Conservation (phyloP, 2,113 vertebrate species). For the Anarhynchus alexandrinus region DNA sequence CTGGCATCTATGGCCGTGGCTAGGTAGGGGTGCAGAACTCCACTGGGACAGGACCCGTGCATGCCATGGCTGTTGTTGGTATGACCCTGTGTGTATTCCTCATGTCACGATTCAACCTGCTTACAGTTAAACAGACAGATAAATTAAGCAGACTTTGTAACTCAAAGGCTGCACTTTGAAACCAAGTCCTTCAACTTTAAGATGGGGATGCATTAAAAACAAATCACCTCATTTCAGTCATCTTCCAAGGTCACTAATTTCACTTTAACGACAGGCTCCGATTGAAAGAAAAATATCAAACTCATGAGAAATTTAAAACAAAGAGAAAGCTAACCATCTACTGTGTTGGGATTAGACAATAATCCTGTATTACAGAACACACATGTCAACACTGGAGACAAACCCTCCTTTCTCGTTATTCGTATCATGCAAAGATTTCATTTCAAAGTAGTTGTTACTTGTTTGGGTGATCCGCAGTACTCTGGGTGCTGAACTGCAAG, state of each 20-base stretch:
- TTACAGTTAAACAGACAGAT: neutral
- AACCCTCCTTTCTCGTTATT: neutral
- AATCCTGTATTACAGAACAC: neutral
- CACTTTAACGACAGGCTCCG: neutral
- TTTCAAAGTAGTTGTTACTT: neutral
- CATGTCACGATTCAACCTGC: neutral
- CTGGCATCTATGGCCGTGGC: neutral
- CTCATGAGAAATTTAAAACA: neutral
- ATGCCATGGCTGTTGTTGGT: neutral
- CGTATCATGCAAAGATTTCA: neutral
- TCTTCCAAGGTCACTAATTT: neutral
- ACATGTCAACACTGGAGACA: neutral
- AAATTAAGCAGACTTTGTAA: neutral
- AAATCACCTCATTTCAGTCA: neutral
- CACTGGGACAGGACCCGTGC: accelerated
- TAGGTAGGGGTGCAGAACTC: accelerated
- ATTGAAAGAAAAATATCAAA: neutral
- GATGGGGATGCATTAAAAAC: neutral
- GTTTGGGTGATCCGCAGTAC: neutral
- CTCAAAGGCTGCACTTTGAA: neutral
- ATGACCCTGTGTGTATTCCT: accelerated
- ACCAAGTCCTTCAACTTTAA: neutral
- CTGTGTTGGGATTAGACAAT: neutral
- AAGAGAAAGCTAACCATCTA: neutral
- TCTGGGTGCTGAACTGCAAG: neutral